phyloP scores from a whole-genome alignment of 1,140 invertebrate genomes.

The Drosophila sproati region DNA sequence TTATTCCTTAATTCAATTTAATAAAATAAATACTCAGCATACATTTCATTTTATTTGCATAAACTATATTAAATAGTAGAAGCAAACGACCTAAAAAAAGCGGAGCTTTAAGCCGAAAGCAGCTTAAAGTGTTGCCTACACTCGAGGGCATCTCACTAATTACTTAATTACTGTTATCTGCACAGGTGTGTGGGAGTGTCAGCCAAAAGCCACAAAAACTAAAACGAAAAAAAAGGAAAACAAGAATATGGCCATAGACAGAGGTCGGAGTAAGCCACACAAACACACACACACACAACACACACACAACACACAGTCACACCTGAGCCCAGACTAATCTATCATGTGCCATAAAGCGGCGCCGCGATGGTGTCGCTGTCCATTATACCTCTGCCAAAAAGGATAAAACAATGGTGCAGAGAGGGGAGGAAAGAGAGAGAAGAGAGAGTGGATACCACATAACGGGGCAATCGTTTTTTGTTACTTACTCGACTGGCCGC shows the following conservation, averaged over 20 bases:
- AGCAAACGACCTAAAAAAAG: background rate
- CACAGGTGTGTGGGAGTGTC: slow-evolving; percentile 22
- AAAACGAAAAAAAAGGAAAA: background rate
- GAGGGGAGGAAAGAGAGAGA: background rate
- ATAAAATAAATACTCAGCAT: too few species aligned
- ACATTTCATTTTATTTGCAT: too few species aligned
- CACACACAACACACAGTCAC: slow-evolving; percentile 51
- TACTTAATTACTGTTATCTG: slow-evolving; percentile 54
- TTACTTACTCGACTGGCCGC: slow-evolving; percentile 31
- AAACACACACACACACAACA: slow-evolving; percentile 71
- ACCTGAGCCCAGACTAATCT: slow-evolving; percentile 79
- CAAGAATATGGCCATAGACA: background rate
- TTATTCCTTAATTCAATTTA: too few species aligned
- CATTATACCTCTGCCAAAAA: slow-evolving; percentile 25
- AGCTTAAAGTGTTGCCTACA: slow-evolving; percentile 35
- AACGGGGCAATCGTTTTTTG: slow-evolving; percentile 17
- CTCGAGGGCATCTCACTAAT: slow-evolving; percentile 28
- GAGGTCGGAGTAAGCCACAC: slow-evolving; percentile 42
- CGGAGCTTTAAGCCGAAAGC: slow-evolving; percentile 1
- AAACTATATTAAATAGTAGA: too few species aligned
- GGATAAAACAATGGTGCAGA: too few species aligned
- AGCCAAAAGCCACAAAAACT: slow-evolving; percentile 51
- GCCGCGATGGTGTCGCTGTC: slow-evolving; percentile 30
- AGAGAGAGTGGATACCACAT: background rate
- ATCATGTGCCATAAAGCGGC: slow-evolving; percentile 79